phyloP scores from a whole-genome alignment of 2,797 vertebrate genomes.

The Ptychobarbus kaznakovi region DNA sequence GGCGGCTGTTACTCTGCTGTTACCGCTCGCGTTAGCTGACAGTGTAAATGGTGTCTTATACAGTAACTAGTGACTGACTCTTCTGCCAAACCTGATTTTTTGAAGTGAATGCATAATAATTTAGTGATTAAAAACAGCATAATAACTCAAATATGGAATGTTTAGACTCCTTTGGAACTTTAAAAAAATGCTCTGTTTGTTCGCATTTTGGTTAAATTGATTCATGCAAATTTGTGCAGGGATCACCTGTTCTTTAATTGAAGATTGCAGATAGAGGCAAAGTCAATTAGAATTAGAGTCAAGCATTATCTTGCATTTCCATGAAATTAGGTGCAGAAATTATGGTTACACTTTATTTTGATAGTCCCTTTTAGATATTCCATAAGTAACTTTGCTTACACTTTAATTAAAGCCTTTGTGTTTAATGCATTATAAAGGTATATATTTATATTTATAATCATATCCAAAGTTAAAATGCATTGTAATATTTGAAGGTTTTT shows the following conservation, averaged over 20 bases:
- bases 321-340: not conserved
- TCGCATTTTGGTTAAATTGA: not conserved
- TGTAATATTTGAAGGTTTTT: not conserved
- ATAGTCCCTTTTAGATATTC: not conserved
- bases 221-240: not conserved
- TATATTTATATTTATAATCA: not conserved
- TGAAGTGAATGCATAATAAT: not conserved
- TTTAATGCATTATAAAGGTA: too few species aligned
- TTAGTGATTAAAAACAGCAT: not conserved
- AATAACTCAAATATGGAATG: not conserved
- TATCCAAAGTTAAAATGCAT: not conserved
- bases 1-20: not conserved
- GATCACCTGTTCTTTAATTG: not conserved
- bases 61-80: not conserved
- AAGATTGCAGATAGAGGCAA: not conserved
- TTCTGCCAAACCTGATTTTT: not conserved
- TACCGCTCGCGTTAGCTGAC: conserved; percentile 10
- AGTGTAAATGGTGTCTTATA: not conserved
- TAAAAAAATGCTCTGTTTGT: not conserved
- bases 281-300: not conserved
- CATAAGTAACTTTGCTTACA: not conserved
- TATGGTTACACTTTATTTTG: not conserved
- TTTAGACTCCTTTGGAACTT: not conserved
- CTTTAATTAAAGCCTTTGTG: not conserved
- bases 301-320: not conserved